A percentile compares a stretch with the other conserved stretches of the same genome.
phyloP scores from a whole-genome alignment of 2,113 vertebrate genomes.

The Arothron firmamentum region DNA sequence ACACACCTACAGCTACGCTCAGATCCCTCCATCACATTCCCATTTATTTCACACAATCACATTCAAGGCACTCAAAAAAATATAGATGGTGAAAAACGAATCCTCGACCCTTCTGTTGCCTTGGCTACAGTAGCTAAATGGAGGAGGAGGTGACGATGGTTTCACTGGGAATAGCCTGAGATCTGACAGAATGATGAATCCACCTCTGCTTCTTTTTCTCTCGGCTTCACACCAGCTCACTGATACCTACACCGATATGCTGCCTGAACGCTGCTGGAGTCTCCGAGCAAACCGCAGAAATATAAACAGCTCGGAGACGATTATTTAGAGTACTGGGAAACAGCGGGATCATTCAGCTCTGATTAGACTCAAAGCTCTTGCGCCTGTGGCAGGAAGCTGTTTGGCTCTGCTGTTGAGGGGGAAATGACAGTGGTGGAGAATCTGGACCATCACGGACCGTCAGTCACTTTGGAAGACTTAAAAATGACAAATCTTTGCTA shows the following conservation, averaged over 20 bases:
- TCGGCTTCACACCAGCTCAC: not conserved
- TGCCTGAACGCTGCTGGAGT: not conserved
- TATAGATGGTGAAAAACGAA: not conserved
- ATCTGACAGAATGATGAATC: slow-evolving; percentile 61
- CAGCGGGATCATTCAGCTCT: not conserved
- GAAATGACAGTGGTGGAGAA: slow-evolving; percentile 11
- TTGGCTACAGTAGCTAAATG: slow-evolving; percentile 52
- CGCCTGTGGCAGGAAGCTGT: slow-evolving; percentile 31
- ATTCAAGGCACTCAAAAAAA: not conserved
- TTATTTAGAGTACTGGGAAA: slow-evolving; percentile 30
- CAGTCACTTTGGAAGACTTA: no score
- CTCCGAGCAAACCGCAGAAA: no score
- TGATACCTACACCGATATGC: not conserved
- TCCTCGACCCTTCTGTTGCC: slow-evolving; percentile 50
- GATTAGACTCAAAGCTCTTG: slow-evolving; percentile 13
- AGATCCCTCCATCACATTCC: not conserved
- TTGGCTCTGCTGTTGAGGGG: slow-evolving; percentile 30
- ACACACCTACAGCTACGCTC: not conserved
- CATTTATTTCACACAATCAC: slow-evolving; percentile 18
- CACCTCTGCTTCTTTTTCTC: slow-evolving; percentile 10
- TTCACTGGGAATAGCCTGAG: slow-evolving; percentile 39
- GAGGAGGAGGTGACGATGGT: slow-evolving; percentile 33
- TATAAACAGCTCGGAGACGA: slow-evolving; percentile 11
- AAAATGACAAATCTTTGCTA: no score
- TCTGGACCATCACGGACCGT: not conserved